Conservation (phyloP, 2,797 vertebrate species). For the Silurus aristotelis region DNA sequence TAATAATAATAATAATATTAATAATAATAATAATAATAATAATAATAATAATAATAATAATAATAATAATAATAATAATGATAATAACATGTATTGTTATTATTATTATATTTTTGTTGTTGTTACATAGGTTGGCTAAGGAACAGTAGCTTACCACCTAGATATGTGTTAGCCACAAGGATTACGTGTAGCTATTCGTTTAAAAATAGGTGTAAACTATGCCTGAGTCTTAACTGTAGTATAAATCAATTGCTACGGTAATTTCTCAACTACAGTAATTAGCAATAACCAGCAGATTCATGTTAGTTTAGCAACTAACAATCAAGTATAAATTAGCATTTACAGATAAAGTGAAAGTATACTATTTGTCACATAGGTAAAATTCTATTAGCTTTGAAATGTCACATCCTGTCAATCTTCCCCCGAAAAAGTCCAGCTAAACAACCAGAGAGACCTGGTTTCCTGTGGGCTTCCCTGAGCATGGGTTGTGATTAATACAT, state of each 20-base stretch:
- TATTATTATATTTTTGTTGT: too few species aligned
- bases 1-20: not conserved
- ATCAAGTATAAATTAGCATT: not conserved
- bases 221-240: not conserved
- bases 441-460: not conserved
- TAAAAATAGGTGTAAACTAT: not conserved
- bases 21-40: too few species aligned
- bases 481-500: not conserved
- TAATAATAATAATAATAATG: too few species aligned
- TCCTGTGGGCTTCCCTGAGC: not conserved
- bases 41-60: not conserved
- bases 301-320: not conserved
- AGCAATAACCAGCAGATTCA: not conserved
- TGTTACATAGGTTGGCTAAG: not conserved
- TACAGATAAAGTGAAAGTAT: not conserved
- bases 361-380: not conserved
- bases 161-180: not conserved
- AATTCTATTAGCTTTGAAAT: not conserved
- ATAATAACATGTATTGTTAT: too few species aligned
- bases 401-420: not conserved
- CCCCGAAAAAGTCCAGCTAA: not conserved
- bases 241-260: not conserved
- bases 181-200: not conserved
- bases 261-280: not conserved
- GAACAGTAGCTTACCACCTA: not conserved